Base-by-base conservation (phyloP, 2,888 invertebrate genomes). In the Metellina segmentata region DNA sequence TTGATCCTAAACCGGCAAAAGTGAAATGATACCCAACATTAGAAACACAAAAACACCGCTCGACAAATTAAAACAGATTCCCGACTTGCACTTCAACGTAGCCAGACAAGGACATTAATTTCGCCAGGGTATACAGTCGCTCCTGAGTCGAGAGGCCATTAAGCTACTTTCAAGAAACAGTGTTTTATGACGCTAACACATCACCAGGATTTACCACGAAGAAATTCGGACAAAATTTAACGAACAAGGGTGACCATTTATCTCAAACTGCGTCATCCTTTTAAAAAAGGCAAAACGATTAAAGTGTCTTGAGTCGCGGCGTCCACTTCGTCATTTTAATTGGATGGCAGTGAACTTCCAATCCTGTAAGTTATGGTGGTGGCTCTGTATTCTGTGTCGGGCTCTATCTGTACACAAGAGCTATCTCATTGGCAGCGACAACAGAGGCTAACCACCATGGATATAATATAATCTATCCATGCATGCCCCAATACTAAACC, bases 251-350 rank as follows among this genome's bases (percentile, higher is more conserved):
- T 51, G n/a, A 70, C 78, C 69, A 75, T 86, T 70, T 49, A 86
- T 86, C 61, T 61, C 85, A 78, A n/a, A 51, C 61, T 4, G 69
- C n/a, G 49, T 49, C 71, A n/a, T 82, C 81, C n/a, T 71, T 71
- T n/a, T 34, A 11, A 61, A 19, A 69, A 48, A 49, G 49, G 11
- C 61, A 49, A 70, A 51, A n/a, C 19, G 77, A 85, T 85, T 85
- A 51, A 85, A 85, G 75, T 48, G 11, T 48, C 61, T 16, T 61
- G 77, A 49, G 69, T 53, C 48, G 11, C 16, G 49, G 49, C 19
- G 70, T 51, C 70, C 48, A n/a, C 77, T 86, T 70, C 34, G 61
- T 86, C 85, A 86, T 78, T 69, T 86, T 86, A 86, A 86, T 86
- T 86, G 78, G 78, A 11, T 19, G 48, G 7, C 34, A 34, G 9